Base-by-base conservation (phyloP, 2,888 invertebrate species). In the Cephus pulcher region DNA sequence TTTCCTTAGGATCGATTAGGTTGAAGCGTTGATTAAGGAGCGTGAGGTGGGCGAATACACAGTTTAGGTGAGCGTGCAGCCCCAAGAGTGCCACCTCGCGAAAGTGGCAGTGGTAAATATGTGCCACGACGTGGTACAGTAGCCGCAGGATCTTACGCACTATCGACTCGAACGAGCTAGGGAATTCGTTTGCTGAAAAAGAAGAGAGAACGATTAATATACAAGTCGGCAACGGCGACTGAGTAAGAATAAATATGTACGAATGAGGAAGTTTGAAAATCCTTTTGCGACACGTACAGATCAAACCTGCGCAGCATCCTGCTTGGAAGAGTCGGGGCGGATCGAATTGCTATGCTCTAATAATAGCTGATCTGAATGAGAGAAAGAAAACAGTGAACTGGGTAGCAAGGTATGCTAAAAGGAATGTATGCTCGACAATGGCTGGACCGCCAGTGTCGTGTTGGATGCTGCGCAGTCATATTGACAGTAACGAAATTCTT, bases 61-160 rank as follows among this genome's bases (percentile, higher is more conserved):
- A 96, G 94, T 99, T 98, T 93, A 99, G 95, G 93, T 99, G 98
- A 91, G 97, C 96, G 94, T 98, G 98, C 92, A 99, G 94, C 88
- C 97, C 96, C 92, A 99, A 95, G 92, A 97, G 94, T 91, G 97
- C 96, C 89, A 98, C 96, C 94, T 98, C 97, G 93, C 97, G 95
- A 94, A 98, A 98, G 95, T 99, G 99, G 93, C 97, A 96, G 92
- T 98, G 98, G 94, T 99, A 98, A 92, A 99, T 94, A 94, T 99
- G 99, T 92, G 98, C 98, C 94, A 99, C 95, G 93, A 99, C 98
- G 94, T 98, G 98, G 95, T 98, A 98, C 94, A 98, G 95, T 93
- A 98, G 95, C 92, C 98, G 96, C 93, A 97, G 95, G 92, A 99
- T 98, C 94, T 98, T 98, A 93, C 98, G 96, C 92, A 98, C 98